phyloP scores from a whole-genome alignment of 2,113 vertebrate species.

The Nothocercus julius region DNA sequence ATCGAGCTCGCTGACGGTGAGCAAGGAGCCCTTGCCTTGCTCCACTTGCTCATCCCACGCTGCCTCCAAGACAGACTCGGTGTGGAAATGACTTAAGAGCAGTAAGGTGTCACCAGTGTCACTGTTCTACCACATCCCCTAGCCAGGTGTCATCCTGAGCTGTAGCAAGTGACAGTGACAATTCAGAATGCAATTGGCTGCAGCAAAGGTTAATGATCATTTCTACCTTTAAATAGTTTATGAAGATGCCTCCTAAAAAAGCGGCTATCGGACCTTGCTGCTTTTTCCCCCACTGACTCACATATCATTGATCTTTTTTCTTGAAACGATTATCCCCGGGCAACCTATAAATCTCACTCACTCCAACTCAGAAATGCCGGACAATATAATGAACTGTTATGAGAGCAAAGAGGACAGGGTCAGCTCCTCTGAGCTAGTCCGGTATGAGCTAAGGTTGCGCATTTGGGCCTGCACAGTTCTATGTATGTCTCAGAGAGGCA shows the following conservation, averaged over 20 bases:
- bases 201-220: conserved; percentile 61
- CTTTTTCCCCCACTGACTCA: conserved; percentile 29
- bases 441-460: not conserved
- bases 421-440: not conserved
- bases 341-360: conserved; percentile 57
- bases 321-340: conserved; percentile 36
- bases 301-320: conserved; percentile 52
- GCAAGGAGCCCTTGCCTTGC: not conserved
- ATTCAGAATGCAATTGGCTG: not conserved
- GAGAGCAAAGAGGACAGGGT: conserved; percentile 27
- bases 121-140: not conserved
- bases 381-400: conserved; percentile 24
- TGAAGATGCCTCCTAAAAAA: conserved; percentile 46
- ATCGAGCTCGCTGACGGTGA: not conserved
- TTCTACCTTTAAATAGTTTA: conserved; percentile 67
- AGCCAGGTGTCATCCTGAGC: not conserved
- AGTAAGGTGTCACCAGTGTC: fast-evolving
- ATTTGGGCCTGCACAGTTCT: not conserved
- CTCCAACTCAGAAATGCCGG: conserved; percentile 28
- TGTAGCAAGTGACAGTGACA: not conserved
- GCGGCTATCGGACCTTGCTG: conserved; percentile 2
- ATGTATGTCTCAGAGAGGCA: fast-evolving
- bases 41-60: not conserved
- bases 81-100: not conserved
- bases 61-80: not conserved